Conservation (phyloP, 2,888 invertebrate species). For the Luperina nickerlii region DNA sequence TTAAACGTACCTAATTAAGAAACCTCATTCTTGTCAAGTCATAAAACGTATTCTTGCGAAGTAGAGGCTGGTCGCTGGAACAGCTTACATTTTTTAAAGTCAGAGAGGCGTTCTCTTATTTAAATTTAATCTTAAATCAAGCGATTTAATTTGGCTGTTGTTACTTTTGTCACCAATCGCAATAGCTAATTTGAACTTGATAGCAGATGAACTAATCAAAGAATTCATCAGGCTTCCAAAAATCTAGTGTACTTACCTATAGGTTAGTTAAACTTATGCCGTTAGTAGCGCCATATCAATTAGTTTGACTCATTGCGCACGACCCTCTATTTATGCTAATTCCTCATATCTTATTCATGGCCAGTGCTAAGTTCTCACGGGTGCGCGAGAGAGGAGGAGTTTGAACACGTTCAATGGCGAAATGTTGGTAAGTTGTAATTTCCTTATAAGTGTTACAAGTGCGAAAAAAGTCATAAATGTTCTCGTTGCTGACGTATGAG, state of each 20-base stretch:
- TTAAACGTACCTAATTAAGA: neutral
- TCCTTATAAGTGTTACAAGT: conserved; percentile 62
- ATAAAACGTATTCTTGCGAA: neutral
- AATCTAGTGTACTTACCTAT: neutral
- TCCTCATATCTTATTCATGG: conserved; percentile 62
- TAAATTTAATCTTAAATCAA: neutral
- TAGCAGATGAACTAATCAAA: neutral
- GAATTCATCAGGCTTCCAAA: neutral
- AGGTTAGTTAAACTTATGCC: conserved; percentile 14
- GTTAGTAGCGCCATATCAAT: conserved; percentile 44
- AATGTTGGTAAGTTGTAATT: conserved; percentile 57
- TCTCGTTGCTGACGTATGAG: neutral
- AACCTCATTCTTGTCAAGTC: neutral
- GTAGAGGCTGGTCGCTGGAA: neutral
- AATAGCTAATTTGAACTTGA: neutral
- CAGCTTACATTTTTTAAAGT: neutral
- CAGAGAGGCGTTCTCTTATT: neutral
- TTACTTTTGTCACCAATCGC: neutral
- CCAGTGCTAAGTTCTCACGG: conserved; percentile 63
- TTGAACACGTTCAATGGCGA: conserved; percentile 59
- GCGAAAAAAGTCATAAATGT: conserved; percentile 49
- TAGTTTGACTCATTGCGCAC: conserved; percentile 51
- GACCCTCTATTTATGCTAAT: conserved; percentile 64
- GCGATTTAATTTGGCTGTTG: neutral
- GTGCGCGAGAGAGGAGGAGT: conserved; percentile 42